phyloP scores from a whole-genome alignment of 1,140 invertebrate genomes.

The Brachionus angularis region DNA sequence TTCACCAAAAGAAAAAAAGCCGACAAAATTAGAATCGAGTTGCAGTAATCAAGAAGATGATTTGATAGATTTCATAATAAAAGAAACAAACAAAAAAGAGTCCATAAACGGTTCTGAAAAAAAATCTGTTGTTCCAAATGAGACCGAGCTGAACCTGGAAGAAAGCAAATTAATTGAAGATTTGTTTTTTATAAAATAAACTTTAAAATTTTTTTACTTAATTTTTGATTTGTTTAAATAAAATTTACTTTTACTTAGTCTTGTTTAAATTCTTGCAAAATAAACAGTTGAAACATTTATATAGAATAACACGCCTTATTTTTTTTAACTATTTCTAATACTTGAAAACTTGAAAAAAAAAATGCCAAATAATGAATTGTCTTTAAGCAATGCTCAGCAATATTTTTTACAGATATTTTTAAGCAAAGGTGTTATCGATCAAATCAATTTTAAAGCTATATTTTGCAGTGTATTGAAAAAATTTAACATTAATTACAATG shows the following conservation, averaged over 20 bases:
- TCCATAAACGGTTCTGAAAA: not conserved
- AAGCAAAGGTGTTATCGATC: constrained; percentile 27
- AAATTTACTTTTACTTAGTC: not conserved
- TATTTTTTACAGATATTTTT: constrained; percentile 38
- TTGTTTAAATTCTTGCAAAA: not conserved
- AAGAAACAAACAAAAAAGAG: constrained; percentile 14
- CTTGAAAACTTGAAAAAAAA: too few species aligned
- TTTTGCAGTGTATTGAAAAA: constrained; percentile 41
- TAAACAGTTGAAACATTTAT: not conserved
- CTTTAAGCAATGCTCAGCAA: constrained; percentile 25
- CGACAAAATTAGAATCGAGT: not conserved
- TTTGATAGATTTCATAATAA: constrained; percentile 35
- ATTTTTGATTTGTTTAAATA: constrained; percentile 7
- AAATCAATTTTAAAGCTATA: constrained; percentile 30
- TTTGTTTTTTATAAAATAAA: constrained; percentile 41
- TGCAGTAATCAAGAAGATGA: constrained; percentile 13
- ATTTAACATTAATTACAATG: constrained; percentile 29
- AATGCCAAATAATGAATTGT: not conserved
- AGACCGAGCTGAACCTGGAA: too few species aligned
- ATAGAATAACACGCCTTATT: not conserved
- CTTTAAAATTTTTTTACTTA: not conserved
- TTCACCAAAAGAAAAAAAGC: not conserved
- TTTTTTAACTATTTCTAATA: not conserved
- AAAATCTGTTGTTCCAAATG: too few species aligned
- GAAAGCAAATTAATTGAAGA: constrained; percentile 43